Percentiles rank a stretch among this genome's conserved stretches.
phyloP scores from a whole-genome alignment of 2,888 invertebrate species.

The Polydrusus cervinus region DNA sequence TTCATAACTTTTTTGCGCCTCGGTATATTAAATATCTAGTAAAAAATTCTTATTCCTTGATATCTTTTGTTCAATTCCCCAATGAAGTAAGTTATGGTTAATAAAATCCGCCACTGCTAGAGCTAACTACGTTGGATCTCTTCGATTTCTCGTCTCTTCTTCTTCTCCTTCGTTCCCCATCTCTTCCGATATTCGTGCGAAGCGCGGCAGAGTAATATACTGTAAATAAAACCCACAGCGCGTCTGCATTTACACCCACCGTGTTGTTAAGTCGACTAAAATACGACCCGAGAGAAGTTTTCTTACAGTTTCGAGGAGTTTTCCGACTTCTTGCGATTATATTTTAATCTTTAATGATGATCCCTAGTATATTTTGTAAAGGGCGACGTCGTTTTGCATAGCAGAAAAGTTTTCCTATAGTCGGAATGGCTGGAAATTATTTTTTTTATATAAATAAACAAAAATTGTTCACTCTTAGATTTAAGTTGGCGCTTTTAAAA shows the following conservation, averaged over 20 bases:
- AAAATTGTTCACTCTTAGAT: no score
- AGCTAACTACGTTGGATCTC: conserved; percentile 33
- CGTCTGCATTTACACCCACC: conserved; percentile 61
- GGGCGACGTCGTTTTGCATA: no score
- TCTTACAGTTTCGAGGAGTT: conserved; percentile 45
- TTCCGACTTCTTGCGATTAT: conserved; percentile 38
- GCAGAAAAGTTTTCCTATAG: not conserved
- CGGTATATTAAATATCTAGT: no score
- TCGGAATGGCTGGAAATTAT: not conserved
- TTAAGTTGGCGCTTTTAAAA: no score
- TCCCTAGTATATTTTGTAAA: not conserved
- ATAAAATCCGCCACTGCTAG: conserved; percentile 37
- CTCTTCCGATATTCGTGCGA: conserved; percentile 52
- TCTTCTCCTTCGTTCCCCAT: conserved; percentile 22
- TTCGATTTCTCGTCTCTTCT: conserved; percentile 47
- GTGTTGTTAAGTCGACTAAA: conserved; percentile 58
- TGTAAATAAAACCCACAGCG: conserved; percentile 57
- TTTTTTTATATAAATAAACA: not conserved
- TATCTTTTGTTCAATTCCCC: no score
- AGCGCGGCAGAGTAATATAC: conserved; percentile 53
- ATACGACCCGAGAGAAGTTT: conserved; percentile 47
- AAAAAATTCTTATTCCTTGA: no score
- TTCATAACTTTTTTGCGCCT: no score
- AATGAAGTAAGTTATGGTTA: no score
- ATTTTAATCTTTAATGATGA: conserved; percentile 22